phyloP scores from a whole-genome alignment of 2,888 invertebrate species.

The Cataglyphis cursor region DNA sequence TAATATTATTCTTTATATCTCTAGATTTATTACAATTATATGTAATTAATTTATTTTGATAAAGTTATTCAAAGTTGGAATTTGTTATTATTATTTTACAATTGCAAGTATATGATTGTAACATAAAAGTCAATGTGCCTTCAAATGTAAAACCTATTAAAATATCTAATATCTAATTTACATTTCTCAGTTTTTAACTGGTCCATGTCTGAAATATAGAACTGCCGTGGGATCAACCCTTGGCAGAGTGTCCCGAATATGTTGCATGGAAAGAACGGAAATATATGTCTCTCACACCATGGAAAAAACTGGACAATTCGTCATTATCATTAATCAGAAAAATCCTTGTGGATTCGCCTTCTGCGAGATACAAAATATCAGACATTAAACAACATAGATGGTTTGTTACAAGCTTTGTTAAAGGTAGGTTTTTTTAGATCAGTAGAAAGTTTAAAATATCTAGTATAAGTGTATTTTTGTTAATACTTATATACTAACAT shows the following conservation, averaged over 20 bases:
- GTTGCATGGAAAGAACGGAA: conserved; percentile 91
- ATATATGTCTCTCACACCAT: conserved; percentile 91
- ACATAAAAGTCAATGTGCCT: conserved; percentile 41
- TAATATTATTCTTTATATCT: not conserved
- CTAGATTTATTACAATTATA: not conserved
- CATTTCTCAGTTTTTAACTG: conserved; percentile 80
- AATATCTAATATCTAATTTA: conserved; percentile 75
- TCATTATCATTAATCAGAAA: conserved; percentile 92
- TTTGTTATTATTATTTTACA: not conserved
- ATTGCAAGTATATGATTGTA: conserved; percentile 10
- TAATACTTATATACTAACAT: not conserved
- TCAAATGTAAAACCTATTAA: conserved; percentile 54
- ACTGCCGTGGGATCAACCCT: conserved; percentile 97
- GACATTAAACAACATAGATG: conserved; percentile 93
- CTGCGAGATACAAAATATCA: conserved; percentile 90
- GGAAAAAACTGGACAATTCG: conserved; percentile 93
- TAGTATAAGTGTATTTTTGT: not conserved
- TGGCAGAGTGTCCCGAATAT: conserved; percentile 91
- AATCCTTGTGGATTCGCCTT: conserved; percentile 91
- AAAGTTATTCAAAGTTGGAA: not conserved
- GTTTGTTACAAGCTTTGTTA: conserved; percentile 86
- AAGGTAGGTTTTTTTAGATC: conserved; percentile 68
- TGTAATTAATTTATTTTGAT: not conserved
- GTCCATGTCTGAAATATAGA: conserved; percentile 89
- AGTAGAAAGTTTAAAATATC: not conserved